Base-by-base conservation (phyloP, 2,113 vertebrate genomes). In the Cyanistes caeruleus region DNA sequence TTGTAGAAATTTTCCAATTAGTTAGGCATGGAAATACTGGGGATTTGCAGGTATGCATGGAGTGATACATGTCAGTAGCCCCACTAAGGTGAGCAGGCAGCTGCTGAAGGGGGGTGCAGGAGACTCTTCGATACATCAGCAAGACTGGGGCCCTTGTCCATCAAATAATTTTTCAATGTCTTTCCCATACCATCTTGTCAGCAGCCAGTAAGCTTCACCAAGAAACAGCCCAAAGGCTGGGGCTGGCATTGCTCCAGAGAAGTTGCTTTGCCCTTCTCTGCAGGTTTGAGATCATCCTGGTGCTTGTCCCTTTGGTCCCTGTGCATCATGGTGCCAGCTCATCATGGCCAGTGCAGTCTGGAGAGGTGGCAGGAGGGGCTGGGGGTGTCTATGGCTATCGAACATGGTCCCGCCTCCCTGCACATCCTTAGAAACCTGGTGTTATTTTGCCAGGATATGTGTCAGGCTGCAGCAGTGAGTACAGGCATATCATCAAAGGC, bases 1-100 rank as follows among this genome's bases (percentile, higher is more conserved):
- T 5, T 49, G 46, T 8, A 53, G 41, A 76, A 62, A 41, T 49
- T 64, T 81, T 55, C 28, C 59, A n/a, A 39, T 75, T 59, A 63
- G 31, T 56, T 55, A 31, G 28, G 43, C 64, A 21, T 33, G 56
- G 68, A 46, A 80, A 51, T 48, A 31, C 35, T 13, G 72, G 35
- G 24, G 30, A 75, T 70, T 84, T 84, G 35, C 35, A 68, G 49
- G 28, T 39, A 7, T 16, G 15, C 0, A 1, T 51, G 72, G 86
- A 72, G 33, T 18, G 72, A 35, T 16, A 24, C 7, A 2, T 1
- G 3, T 39, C 59, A 2, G 0, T 22, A 0, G 0, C 24, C 22
- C 20, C 37, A 28, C 18, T 9, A 18, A 22, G 52, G 20, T 1
- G 3, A 90, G 27, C 10, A 17, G 63, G 51, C 35, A 75, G 18